Evolutionary conservation across 2,888 invertebrate genomes (phyloP), one percentile per base, ranked within the genome.

Genomic region (Smittia aterrima): DNA sequence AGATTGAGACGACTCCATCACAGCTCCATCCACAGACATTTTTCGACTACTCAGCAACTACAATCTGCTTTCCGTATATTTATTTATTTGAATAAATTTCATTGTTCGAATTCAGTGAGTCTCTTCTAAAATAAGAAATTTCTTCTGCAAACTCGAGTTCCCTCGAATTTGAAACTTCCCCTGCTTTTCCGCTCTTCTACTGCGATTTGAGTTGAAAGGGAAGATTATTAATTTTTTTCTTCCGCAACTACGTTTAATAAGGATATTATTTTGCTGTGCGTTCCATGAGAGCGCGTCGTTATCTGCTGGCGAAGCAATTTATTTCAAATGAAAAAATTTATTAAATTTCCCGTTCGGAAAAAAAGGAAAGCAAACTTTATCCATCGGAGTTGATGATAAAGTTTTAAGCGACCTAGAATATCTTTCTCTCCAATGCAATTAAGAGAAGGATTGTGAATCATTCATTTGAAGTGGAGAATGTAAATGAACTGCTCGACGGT

Each of bases 201-300:
- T 3, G 22, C 11, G 62, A 9, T 20, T 2, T 16, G 40, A 40
- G 40, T 58, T 22, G 62, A 24, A 38, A 27, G 16, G 22, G 20
- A 62, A 62, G 72, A 72, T 72, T 72, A 72, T 72, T 72, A 72
- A 62, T 72, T 72, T 72, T 72, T 71, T 41, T 68, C 27, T 27
- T 38, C 38, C 71, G 40, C 62, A 40, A 53, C 47, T 47, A 70
- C n/a, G 20, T 47, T 70, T 70, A 70, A 53, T 62, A 62, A 72
- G 72, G 72, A 72, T 70, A 70, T 70, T 70, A 41, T 40, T 66
- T 32, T 66, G 11, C 38, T 32, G 41, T 67, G n/a, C 47, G 24
- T 68, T 58, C 13, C 32, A 32, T 32, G 32, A 32, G 32, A 32
- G 32, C 4, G n/a, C 47, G 47, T 47, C 47, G 47, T n/a, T 22